phyloP scores from a whole-genome alignment of 2,113 vertebrate genomes.

The Pseudopodoces humilis region DNA sequence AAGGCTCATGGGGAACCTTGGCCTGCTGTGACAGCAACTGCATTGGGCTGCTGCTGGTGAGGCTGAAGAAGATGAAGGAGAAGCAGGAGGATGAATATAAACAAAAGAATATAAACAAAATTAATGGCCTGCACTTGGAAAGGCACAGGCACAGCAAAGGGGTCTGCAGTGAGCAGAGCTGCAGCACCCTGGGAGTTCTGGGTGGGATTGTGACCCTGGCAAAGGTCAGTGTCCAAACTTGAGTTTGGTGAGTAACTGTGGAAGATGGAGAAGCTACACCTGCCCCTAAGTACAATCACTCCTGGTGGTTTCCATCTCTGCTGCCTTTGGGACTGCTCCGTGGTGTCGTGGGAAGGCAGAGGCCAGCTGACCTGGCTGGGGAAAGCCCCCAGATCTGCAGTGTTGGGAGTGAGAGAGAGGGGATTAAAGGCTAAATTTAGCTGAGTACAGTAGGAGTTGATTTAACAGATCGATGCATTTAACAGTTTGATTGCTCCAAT shows the following conservation, averaged over 20 bases:
- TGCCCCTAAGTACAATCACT: background rate
- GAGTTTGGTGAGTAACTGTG: background rate
- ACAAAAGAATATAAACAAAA: background rate
- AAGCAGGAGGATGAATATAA: background rate
- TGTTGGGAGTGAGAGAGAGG: background rate
- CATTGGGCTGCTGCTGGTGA: background rate
- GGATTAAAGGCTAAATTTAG: constrained; percentile 46
- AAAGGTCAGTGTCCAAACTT: background rate
- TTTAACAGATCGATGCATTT: constrained; percentile 56
- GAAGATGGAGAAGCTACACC: background rate
- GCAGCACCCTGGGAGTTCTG: background rate
- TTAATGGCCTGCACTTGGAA: background rate
- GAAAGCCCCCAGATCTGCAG: background rate
- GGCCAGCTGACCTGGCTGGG: background rate
- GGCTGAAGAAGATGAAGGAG: background rate
- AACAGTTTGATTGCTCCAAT: constrained; percentile 59
- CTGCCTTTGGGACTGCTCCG: rapidly evolving
- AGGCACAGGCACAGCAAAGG: background rate
- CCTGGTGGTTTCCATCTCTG: background rate
- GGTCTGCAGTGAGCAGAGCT: background rate
- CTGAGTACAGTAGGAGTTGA: constrained; percentile 38
- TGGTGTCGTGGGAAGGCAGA: background rate
- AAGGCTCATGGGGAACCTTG: background rate
- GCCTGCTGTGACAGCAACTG: background rate
- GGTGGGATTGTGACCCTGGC: background rate